Evolutionary conservation across 2,888 invertebrate species (phyloP).

Genomic region (Pegoplata infirma): DNA sequence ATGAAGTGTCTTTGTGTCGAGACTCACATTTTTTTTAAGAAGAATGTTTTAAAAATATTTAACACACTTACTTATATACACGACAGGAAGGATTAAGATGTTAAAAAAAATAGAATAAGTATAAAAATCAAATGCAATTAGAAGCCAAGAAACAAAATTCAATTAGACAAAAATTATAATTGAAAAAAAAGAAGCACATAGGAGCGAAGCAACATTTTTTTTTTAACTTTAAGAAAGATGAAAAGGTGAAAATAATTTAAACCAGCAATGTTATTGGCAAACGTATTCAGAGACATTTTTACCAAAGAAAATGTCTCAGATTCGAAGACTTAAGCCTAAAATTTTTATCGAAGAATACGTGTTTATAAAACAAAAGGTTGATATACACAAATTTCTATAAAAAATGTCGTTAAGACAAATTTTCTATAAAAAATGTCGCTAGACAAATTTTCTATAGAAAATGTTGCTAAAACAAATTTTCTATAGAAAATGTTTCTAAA

Average conservation of each 20-base stretch:
- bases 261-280: no score
- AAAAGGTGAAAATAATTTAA: conserved; percentile 3
- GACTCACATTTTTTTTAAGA: background rate
- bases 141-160: conserved; percentile 74
- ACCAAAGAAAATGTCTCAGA: no score
- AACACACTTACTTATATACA: background rate
- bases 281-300: no score
- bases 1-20: background rate
- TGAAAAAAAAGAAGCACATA: conserved; percentile 26
- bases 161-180: conserved; percentile 69
- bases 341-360: no score
- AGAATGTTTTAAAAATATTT: background rate
- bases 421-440: no score
- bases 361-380: no score
- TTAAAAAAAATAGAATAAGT: conserved; percentile 32
- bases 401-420: no score
- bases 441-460: no score
- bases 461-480: no score
- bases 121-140: conserved; percentile 77
- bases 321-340: no score
- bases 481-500: no score
- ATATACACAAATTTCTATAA: no score
- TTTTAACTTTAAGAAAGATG: conserved; percentile 29
- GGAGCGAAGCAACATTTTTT: background rate
- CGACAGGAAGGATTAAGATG: background rate